Percentiles rank a stretch among this genome's conserved stretches.
Conservation (phyloP, 1,140 invertebrate genomes). For the Drosophila kurseongensis region DNA sequence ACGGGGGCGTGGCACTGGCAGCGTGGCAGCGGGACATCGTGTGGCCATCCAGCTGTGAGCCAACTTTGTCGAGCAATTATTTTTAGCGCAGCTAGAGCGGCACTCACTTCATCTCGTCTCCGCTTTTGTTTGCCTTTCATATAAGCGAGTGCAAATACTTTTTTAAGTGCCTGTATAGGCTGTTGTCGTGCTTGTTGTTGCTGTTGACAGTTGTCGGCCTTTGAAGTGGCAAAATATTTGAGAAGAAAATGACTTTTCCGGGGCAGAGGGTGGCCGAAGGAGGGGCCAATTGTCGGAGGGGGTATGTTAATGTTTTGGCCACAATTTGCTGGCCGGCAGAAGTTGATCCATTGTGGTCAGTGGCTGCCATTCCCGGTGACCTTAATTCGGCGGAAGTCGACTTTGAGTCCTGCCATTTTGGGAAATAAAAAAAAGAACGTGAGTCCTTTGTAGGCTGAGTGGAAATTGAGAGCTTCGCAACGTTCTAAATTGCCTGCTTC, state of each 20-base stretch:
- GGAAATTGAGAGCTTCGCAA: not conserved
- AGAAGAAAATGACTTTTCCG: constrained; percentile 74
- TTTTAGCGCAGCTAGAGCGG: constrained; percentile 56
- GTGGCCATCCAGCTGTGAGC: constrained; percentile 55
- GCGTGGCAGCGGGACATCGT: constrained; percentile 1
- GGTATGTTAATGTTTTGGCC: constrained; percentile 30
- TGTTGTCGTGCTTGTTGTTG: constrained; percentile 14
- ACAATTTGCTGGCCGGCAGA: constrained; percentile 16
- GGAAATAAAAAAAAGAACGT: not conserved
- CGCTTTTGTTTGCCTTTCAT: constrained; percentile 63
- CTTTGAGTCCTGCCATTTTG: constrained; percentile 18
- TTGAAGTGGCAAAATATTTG: constrained; percentile 81
- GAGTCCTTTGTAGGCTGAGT: not conserved
- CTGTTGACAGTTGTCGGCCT: constrained; percentile 69
- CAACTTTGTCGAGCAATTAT: constrained; percentile 79
- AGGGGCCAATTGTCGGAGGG: not conserved
- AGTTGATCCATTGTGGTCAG: constrained; percentile 25
- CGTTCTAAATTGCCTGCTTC: not conserved
- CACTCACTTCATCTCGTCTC: constrained; percentile 16
- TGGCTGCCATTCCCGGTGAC: constrained; percentile 11
- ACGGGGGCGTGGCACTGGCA: not conserved
- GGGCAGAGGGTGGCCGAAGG: not conserved
- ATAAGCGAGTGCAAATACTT: constrained; percentile 78
- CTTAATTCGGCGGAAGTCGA: constrained; percentile 13
- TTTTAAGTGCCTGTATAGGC: constrained; percentile 68